Evolutionary conservation across 2,113 vertebrate genomes (phyloP), one percentile per base, ranked within the genome.

Genomic region (Sciurus niger): DNA sequence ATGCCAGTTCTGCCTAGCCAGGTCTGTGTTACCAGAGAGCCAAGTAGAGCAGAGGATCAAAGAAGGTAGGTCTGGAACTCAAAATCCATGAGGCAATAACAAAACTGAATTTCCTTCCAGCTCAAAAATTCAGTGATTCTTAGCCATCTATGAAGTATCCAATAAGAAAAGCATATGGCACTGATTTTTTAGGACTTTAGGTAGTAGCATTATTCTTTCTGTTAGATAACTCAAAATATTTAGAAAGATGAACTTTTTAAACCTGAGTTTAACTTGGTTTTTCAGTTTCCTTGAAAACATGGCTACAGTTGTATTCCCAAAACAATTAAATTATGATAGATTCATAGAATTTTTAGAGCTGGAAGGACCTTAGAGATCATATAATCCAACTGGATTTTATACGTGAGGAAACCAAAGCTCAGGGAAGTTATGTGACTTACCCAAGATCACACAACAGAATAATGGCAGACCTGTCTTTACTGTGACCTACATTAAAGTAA

Each of bases 11-110:
- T 98, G 97, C 98, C 96, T 97, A 98, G 97, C 95, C 98, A 98
- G 98, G 98, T 97, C 98, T 98, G 95, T 98, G 97, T 97, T 97
- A 95, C 97, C 97, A 96, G 97, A 97, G 97, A 97, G 84, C 97
- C 98, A 98, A 97, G 97, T 98, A 98, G 98, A 98, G 95, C 98
- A 98, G 96, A 97, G 97, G 97, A 98, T 96, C 97, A 73, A 96
- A 98, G 98, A 97, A 98, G 97, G 97, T 97, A 98, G 98, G 98
- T 97, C 84, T 97, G 91, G 94, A 94, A 96, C 95, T 96, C 87
- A 96, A 97, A 97, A 84, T 88, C 88, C 91, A 91, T 96, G 97
- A 97, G 97, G 97, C 97, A 97, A 97, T 97, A 96, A 97, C 93
- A 96, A 96, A 96, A 84, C 8, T 89, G 72, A 96, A 97, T 96